Conservation (phyloP, 2,888 invertebrate genomes). For the Listrodromus nycthemerus region DNA sequence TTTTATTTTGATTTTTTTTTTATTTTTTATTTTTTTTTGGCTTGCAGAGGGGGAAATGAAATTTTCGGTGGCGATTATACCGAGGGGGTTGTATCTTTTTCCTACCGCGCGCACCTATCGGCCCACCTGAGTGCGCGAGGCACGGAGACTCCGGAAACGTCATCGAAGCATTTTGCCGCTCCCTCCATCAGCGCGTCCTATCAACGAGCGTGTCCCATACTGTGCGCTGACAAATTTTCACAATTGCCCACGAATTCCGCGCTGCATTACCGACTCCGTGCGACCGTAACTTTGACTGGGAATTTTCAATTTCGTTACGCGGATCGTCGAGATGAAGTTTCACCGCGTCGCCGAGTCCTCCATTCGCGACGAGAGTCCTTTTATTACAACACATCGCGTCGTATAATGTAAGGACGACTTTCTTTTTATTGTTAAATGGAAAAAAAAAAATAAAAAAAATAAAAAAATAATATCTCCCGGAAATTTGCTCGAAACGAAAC, state of each 20-base stretch:
- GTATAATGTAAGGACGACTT: not conserved
- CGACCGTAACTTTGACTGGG: not conserved
- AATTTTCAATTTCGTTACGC: not conserved
- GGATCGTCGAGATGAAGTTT: not conserved
- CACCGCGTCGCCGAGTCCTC: too few relatives aligned
- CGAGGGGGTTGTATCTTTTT: constrained; percentile 23
- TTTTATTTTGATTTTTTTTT: not conserved
- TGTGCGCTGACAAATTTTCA: constrained; percentile 27
- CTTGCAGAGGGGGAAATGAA: not conserved
- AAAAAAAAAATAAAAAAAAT: not conserved
- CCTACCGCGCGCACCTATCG: constrained; percentile 43
- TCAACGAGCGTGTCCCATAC: not conserved
- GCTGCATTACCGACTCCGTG: not conserved
- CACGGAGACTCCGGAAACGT: not conserved
- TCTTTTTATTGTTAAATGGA: not conserved
- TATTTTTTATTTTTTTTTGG: not conserved
- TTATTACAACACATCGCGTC: not conserved
- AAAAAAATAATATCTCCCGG: not conserved
- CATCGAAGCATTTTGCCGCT: constrained; percentile 10
- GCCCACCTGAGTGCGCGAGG: constrained; percentile 68
- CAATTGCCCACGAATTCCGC: constrained; percentile 21
- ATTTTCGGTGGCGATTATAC: constrained; percentile 44
- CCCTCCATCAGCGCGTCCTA: not conserved
- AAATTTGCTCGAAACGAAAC: too few relatives aligned
- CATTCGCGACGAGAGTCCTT: not conserved